A percentile compares a stretch with the other conserved stretches of the same genome.
Evolutionary conservation across 1,140 invertebrate species (phyloP).

Genomic region (Hylyphantes graminicola): DNA sequence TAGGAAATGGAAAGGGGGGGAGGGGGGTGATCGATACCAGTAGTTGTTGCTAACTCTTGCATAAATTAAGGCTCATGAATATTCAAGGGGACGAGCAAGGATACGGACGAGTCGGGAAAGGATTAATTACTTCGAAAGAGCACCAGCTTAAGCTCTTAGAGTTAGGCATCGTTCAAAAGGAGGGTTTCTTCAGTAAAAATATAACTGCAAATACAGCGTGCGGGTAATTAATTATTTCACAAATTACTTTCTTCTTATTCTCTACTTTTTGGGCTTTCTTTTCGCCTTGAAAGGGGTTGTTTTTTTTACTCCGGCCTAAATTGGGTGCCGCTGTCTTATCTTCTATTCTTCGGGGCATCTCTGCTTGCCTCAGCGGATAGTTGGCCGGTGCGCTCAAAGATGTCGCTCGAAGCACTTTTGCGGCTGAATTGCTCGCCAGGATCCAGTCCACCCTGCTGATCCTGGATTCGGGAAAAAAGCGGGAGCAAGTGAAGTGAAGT

Average conservation of each 20-base stretch:
- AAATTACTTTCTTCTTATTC: conserved; percentile 60
- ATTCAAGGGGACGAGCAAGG: conserved; percentile 51
- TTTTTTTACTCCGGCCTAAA: conserved; percentile 16
- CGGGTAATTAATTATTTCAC: conserved; percentile 61
- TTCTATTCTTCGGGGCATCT: not conserved
- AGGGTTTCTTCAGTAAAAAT: conserved; percentile 56
- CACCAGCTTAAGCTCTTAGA: conserved; percentile 56
- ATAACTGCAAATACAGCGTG: conserved; percentile 60
- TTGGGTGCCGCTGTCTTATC: conserved; percentile 3
- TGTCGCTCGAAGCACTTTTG: conserved; percentile 34
- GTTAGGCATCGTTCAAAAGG: conserved; percentile 56
- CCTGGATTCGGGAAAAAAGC: conserved; percentile 20
- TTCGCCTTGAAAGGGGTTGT: conserved; percentile 3
- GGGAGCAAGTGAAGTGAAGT: not conserved
- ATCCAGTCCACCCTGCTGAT: conserved; percentile 27
- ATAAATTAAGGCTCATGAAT: conserved; percentile 60
- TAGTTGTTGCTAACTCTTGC: conserved; percentile 61
- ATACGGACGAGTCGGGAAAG: conserved; percentile 42
- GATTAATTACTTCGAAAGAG: conserved; percentile 59
- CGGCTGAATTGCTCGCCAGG: conserved; percentile 30
- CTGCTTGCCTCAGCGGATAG: conserved; percentile 37
- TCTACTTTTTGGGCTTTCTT: not conserved
- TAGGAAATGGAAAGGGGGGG: conserved; percentile 16
- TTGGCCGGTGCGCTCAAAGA: conserved; percentile 28
- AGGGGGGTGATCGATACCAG: conserved; percentile 50